Evolutionary conservation across 1,140 invertebrate species (phyloP).

Genomic region (Danaus melanippus): DNA sequence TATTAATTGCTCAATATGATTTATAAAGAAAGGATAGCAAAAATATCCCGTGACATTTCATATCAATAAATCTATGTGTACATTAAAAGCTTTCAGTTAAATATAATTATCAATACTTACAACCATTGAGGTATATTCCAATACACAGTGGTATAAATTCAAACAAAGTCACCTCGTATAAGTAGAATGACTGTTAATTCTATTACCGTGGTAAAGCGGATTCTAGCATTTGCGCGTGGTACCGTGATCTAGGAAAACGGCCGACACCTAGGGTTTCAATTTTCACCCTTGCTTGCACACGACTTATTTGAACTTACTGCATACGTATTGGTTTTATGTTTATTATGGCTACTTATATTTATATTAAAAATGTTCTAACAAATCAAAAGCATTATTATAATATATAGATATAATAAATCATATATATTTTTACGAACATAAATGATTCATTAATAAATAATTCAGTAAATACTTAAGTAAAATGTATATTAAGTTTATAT

Average conservation of each 20-base stretch:
- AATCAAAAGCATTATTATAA: too few relatives aligned
- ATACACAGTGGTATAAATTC: conserved; percentile 3
- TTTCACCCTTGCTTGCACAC: conserved; percentile 11
- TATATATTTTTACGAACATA: too few relatives aligned
- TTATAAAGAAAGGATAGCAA: too few relatives aligned
- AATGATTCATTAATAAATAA: neutral
- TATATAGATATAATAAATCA: too few relatives aligned
- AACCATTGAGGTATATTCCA: neutral
- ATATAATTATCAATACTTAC: neutral
- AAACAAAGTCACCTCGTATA: conserved; percentile 4
- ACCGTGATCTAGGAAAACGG: conserved; percentile 26
- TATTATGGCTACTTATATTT: too few relatives aligned
- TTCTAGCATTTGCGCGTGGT: conserved; percentile 41
- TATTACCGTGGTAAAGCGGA: conserved; percentile 39
- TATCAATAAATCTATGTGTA: too few relatives aligned
- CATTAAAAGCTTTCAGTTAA: too few relatives aligned
- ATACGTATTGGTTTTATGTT: too few relatives aligned
- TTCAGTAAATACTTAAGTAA: conserved; percentile 2
- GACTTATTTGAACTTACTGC: neutral
- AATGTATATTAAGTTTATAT: too few relatives aligned
- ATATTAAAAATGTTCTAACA: too few relatives aligned
- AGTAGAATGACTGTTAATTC: conserved; percentile 19
- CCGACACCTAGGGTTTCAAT: conserved; percentile 52
- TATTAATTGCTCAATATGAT: too few relatives aligned
- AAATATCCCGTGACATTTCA: too few relatives aligned